Evolutionary conservation across 2,113 vertebrate genomes (phyloP), one percentile per base, ranked within the genome.

Genomic region (Gnathonemus echidnorhynchus): DNA sequence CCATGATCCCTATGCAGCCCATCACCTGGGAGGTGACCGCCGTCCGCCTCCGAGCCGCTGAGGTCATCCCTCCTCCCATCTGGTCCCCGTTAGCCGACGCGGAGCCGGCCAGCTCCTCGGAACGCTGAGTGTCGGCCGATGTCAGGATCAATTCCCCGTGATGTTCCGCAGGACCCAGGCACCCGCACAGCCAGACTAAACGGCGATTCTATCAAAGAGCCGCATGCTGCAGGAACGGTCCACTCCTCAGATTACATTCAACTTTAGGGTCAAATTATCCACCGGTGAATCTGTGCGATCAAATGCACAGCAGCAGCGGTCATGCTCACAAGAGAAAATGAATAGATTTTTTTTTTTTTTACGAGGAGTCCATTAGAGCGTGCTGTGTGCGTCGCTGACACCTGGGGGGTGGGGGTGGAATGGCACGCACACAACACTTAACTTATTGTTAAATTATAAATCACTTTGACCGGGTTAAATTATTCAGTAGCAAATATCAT

Each of bases 81-180:
- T 95, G 95, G 90, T 91, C 94, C 93, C 35, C 90, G 92, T 94
- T 93, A 95, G 92, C 0, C 0, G 85, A 80, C 91, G 31, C 2
- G 89, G 86, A 90, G 90, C 88, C 88, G 58, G 74, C 17, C 50
- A 53, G 91, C 31, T 84, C 77, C 46, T 19, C 91, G n/a, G 0
- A 19, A 86, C 8, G 88, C 88, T 5, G 89, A 83, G 24, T 89
- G 88, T 70, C 88, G n/a, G 27, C 48, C 31, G 77, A 85, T 85
- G 91, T 89, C 90, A 90, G 45, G 89, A 91, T 80, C 87, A 83
- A 91, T 86, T 62, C 88, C 58, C n/a, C 6, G 45, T 90, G 91
- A 91, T 87, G 50, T 52, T 90, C 53, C 17, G 86, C 91, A 91
- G 88, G 83, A 10, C 3, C 85, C 70, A 88, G 87, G 92, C 91